Evolutionary conservation across 2,888 invertebrate species (phyloP).

Genomic region (Lasioglossum pauxillum): DNA sequence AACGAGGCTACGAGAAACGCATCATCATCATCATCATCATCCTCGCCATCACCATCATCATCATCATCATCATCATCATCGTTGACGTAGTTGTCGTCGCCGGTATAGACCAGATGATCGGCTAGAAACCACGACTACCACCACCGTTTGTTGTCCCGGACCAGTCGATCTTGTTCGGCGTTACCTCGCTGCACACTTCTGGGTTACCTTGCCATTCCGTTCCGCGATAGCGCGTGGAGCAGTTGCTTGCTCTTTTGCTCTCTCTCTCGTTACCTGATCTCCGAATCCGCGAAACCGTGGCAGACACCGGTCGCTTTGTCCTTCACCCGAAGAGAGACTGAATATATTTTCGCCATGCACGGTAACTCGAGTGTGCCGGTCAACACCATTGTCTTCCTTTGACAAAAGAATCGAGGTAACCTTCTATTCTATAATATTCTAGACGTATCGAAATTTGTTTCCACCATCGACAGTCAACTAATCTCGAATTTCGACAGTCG

Average conservation of each 20-base stretch:
- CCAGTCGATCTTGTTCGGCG: conserved; percentile 55
- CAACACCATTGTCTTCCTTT: conserved; percentile 44
- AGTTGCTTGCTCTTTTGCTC: conserved; percentile 56
- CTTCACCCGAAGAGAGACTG: conserved; percentile 16
- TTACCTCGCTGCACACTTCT: conserved; percentile 45
- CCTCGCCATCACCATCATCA: conserved; percentile 40
- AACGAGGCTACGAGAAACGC: conserved; percentile 65
- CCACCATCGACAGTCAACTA: background rate
- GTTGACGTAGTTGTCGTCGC: background rate
- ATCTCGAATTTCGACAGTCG: background rate
- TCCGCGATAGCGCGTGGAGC: conserved; percentile 67
- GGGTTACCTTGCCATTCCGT: conserved; percentile 70
- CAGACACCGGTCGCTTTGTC: background rate
- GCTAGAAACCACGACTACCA: conserved; percentile 35
- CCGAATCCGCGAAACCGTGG: conserved; percentile 25
- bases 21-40: conserved; percentile 39
- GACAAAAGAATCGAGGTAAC: conserved; percentile 62
- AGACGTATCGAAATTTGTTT: background rate
- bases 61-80: conserved; percentile 40
- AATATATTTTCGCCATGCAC: conserved; percentile 44
- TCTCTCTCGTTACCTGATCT: background rate
- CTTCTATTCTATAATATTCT: background rate
- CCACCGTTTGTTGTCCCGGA: conserved; percentile 56
- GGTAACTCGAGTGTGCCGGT: conserved; percentile 42
- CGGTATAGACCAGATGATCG: conserved; percentile 30